Evolutionary conservation across 1,140 invertebrate species (phyloP).

Genomic region (Musca vetustissima): DNA sequence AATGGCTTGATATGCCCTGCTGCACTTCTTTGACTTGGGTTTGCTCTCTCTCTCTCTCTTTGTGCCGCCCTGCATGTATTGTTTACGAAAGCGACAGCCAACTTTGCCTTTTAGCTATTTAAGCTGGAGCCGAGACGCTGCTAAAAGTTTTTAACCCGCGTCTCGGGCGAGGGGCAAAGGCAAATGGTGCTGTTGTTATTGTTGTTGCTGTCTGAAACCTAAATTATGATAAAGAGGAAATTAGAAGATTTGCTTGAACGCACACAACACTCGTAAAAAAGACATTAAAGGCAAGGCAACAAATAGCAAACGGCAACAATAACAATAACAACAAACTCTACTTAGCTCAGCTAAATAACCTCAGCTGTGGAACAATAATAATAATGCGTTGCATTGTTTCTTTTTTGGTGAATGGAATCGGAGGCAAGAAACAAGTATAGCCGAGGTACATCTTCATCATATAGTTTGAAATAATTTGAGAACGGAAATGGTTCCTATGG

Average conservation of each 20-base stretch:
- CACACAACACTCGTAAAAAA: conserved; percentile 4
- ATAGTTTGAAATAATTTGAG: too few relatives aligned
- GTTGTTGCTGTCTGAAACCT: background rate
- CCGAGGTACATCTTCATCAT: background rate
- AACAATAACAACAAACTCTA: background rate
- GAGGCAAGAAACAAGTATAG: background rate
- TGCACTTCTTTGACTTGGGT: too few relatives aligned
- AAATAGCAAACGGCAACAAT: background rate
- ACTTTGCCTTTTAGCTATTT: too few relatives aligned
- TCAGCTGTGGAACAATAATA: background rate
- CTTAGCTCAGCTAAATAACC: background rate
- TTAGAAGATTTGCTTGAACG: conserved; percentile 22
- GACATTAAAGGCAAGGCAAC: background rate
- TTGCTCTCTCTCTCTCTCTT: too few relatives aligned
- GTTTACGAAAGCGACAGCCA: too few relatives aligned
- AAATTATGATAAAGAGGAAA: conserved; percentile 22
- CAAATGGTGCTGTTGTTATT: too few relatives aligned
- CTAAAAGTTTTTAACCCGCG: too few relatives aligned
- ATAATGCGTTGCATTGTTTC: conserved; percentile 14
- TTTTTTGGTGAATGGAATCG: background rate
- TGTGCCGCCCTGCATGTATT: too few relatives aligned
- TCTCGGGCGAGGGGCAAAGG: too few relatives aligned
- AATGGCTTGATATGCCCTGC: too few relatives aligned
- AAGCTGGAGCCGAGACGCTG: too few relatives aligned
- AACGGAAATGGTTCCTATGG: too few relatives aligned